Conservation (phyloP, 92 coral and sea anemone species). For the Siderastrea radians region DNA sequence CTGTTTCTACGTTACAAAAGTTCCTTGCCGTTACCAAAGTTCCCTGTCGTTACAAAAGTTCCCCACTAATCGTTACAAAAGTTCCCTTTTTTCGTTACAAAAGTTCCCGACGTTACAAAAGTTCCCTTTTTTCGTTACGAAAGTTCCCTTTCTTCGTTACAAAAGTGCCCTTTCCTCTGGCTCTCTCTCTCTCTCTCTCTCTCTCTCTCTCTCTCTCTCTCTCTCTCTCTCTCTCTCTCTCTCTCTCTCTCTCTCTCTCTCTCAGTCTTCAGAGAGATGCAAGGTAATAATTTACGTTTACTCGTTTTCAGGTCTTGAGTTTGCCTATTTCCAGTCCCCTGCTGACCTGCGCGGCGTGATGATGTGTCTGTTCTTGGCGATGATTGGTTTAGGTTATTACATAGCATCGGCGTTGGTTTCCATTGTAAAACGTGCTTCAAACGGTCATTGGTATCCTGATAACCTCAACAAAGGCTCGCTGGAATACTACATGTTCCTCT, state of each 20-base stretch:
- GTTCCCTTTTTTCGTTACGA: too few species aligned
- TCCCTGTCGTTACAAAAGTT: too few species aligned
- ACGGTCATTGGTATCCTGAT: conserved; percentile 76
- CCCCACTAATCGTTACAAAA: too few species aligned
- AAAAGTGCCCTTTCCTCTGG: too few species aligned
- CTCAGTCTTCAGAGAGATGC: not conserved
- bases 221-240: not conserved
- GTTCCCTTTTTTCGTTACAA: too few species aligned
- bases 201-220: too few species aligned
- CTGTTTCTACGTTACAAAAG: too few species aligned
- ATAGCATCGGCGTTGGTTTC: conserved; percentile 78
- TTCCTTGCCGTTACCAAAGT: too few species aligned
- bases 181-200: too few species aligned
- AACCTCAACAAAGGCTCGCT: conserved; percentile 83
- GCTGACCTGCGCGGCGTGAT: conserved; percentile 85
- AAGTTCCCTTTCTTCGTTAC: too few species aligned
- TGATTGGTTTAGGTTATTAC: conserved; percentile 87
- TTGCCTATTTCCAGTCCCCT: conserved; percentile 96
- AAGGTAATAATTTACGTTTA: not conserved
- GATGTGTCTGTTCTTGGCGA: conserved; percentile 91
- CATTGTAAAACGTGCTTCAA: conserved; percentile 67
- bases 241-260: not conserved
- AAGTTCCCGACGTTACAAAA: too few species aligned
- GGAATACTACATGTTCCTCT: conserved; percentile 85
- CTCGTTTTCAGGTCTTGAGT: conserved; percentile 78